These are phyloP conservation scores for Apotomis capreana DNA, from an alignment of 2,888 invertebrate genomes.

Conservation along the genomic window DNA sequence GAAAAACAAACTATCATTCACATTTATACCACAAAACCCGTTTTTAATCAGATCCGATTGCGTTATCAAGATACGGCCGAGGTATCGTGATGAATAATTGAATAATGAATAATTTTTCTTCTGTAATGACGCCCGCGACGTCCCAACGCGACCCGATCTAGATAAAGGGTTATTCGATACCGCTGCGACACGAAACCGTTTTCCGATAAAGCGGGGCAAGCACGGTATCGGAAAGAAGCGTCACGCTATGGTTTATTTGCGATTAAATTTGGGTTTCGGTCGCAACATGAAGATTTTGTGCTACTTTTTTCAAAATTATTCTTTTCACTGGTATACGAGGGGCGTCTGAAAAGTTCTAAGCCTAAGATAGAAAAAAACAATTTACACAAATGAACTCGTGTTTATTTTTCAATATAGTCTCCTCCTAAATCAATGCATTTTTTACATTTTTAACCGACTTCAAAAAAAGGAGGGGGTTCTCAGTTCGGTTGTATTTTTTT, in stretches of 20 bases:
- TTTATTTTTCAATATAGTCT: too few species aligned
- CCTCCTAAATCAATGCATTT: too few species aligned
- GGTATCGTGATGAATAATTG: slow-evolving; percentile 63
- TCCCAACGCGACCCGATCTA: slow-evolving; percentile 71
- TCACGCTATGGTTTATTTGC: slow-evolving; percentile 32
- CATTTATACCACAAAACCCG: slow-evolving; percentile 37
- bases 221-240: slow-evolving; percentile 59
- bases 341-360: too few species aligned
- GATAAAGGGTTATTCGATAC: slow-evolving; percentile 76
- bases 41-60: slow-evolving; percentile 43
- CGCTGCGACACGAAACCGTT: slow-evolving; percentile 57
- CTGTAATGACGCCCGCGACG: slow-evolving; percentile 71
- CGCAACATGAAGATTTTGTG: not conserved
- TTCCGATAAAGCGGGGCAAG: slow-evolving; percentile 72
- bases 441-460: too few species aligned
- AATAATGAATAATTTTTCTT: slow-evolving; percentile 62
- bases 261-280: slow-evolving; percentile 20
- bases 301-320: too few species aligned
- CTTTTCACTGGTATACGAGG: too few species aligned
- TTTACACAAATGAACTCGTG: too few species aligned
- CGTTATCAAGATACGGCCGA: slow-evolving; percentile 44
- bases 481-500: too few species aligned
- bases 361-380: too few species aligned
- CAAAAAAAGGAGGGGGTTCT: too few species aligned
- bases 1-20: slow-evolving; percentile 31